Evolutionary conservation across 2,888 invertebrate species (phyloP).

Genomic region (Diogma glabrata): DNA sequence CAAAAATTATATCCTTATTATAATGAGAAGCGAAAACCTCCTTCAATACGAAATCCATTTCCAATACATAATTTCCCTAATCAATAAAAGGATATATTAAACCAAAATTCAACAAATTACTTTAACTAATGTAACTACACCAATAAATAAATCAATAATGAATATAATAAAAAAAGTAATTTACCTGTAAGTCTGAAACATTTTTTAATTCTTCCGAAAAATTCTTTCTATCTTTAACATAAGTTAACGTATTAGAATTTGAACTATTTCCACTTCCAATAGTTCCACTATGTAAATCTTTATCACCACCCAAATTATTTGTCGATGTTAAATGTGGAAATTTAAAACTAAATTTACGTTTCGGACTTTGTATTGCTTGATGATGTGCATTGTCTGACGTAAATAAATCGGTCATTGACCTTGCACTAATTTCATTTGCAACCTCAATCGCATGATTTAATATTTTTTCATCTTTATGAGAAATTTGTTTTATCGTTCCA

Average conservation of each 20-base stretch:
- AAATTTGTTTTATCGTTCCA: slow-evolving; percentile 76
- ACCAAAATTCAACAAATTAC: too few species aligned
- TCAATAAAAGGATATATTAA: background rate
- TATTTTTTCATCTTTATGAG: slow-evolving; percentile 82
- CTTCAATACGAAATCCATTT: slow-evolving; percentile 1
- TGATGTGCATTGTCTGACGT: slow-evolving; percentile 36
- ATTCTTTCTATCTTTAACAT: slow-evolving; percentile 49
- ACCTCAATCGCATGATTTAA: slow-evolving; percentile 86
- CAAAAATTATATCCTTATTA: too few species aligned
- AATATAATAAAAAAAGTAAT: slow-evolving; percentile 16
- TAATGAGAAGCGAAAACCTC: too few species aligned
- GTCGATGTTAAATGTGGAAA: slow-evolving; percentile 41
- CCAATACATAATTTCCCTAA: background rate
- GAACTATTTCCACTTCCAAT: slow-evolving; percentile 19
- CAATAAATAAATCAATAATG: slow-evolving; percentile 1
- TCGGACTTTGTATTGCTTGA: slow-evolving; percentile 51
- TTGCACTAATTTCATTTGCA: slow-evolving; percentile 80
- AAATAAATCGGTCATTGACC: slow-evolving; percentile 52
- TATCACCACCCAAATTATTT: slow-evolving; percentile 18
- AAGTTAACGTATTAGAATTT: slow-evolving; percentile 36
- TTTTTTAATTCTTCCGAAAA: slow-evolving; percentile 81
- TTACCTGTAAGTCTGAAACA: slow-evolving; percentile 81
- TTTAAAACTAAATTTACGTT: slow-evolving; percentile 66
- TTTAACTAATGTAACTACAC: slow-evolving; percentile 5
- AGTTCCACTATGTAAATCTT: slow-evolving; percentile 23